A percentile compares a stretch with the other conserved stretches of the same genome.
phyloP scores from a whole-genome alignment of 1,140 invertebrate genomes.

The Pseudomyrmex dendroicus region DNA sequence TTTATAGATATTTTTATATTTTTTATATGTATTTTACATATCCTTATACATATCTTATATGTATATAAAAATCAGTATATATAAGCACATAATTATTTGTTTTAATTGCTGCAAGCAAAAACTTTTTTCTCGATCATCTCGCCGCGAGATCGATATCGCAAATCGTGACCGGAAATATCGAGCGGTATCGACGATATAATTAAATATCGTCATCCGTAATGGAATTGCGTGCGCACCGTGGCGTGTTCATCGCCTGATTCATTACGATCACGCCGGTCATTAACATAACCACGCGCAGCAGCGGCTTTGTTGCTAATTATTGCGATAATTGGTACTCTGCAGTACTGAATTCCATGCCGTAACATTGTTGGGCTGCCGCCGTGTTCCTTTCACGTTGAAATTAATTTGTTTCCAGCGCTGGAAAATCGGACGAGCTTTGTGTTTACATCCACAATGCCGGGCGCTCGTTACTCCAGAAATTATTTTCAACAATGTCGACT shows the following conservation, averaged over 20 bases:
- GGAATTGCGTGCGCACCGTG: slow-evolving; percentile 51
- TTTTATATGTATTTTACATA: background rate
- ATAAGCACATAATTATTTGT: slow-evolving; percentile 22
- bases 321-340: slow-evolving; percentile 55
- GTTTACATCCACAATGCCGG: slow-evolving; percentile 29
- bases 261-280: slow-evolving; percentile 57
- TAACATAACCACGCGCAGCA: slow-evolving; percentile 55
- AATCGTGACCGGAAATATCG: slow-evolving; percentile 34
- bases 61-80: background rate
- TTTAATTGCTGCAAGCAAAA: slow-evolving; percentile 35
- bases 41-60: background rate
- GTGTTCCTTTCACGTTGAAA: slow-evolving; percentile 54
- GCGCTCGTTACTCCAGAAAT: slow-evolving; percentile 28
- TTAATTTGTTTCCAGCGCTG: slow-evolving; percentile 54
- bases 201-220: slow-evolving; percentile 53
- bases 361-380: slow-evolving; percentile 53
- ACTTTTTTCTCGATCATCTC: slow-evolving; percentile 20
- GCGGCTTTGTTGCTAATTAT: slow-evolving; percentile 57
- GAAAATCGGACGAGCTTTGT: slow-evolving; percentile 54
- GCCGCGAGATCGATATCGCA: background rate
- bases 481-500: slow-evolving; percentile 47
- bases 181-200: slow-evolving; percentile 49
- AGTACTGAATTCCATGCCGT: slow-evolving; percentile 49
- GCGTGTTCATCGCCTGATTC: slow-evolving; percentile 55
- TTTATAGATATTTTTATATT: background rate